Percentiles rank a stretch among this genome's conserved stretches.
Conservation (phyloP, 2,113 vertebrate species). For the Coracopsis vasa region DNA sequence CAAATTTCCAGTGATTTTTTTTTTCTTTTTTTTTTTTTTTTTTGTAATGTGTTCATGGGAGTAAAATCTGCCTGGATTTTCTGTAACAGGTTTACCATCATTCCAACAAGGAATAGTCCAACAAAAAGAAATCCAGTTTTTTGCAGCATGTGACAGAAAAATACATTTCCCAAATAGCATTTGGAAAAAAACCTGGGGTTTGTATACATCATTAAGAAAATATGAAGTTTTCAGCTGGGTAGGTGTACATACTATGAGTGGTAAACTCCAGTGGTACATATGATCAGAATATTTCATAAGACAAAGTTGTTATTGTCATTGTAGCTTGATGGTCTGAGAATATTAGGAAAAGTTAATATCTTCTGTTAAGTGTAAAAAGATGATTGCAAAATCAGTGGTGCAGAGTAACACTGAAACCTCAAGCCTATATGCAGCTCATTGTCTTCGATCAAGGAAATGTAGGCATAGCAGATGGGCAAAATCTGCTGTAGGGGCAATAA, state of each 20-base stretch:
- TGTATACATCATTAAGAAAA: background rate
- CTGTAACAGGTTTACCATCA: background rate
- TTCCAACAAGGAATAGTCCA: background rate
- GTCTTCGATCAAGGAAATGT: background rate
- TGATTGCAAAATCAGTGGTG: background rate
- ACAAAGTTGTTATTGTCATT: background rate
- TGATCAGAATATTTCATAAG: background rate
- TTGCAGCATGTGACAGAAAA: background rate
- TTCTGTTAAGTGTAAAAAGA: background rate
- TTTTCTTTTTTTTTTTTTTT: background rate
- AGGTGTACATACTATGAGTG: background rate
- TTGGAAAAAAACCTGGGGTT: accelerated
- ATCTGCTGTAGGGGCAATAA: background rate
- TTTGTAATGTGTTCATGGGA: background rate
- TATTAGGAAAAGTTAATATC: background rate
- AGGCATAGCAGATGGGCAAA: background rate
- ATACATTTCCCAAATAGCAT: background rate
- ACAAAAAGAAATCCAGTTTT: background rate
- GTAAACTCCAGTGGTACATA: background rate
- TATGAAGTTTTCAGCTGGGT: background rate
- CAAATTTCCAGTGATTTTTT: background rate
- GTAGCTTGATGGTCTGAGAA: background rate
- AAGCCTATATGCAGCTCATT: background rate
- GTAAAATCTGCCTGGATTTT: background rate
- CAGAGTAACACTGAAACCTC: background rate